Evolutionary conservation across 1,140 invertebrate genomes (phyloP).

Genomic region (Drosophila watanabei): DNA sequence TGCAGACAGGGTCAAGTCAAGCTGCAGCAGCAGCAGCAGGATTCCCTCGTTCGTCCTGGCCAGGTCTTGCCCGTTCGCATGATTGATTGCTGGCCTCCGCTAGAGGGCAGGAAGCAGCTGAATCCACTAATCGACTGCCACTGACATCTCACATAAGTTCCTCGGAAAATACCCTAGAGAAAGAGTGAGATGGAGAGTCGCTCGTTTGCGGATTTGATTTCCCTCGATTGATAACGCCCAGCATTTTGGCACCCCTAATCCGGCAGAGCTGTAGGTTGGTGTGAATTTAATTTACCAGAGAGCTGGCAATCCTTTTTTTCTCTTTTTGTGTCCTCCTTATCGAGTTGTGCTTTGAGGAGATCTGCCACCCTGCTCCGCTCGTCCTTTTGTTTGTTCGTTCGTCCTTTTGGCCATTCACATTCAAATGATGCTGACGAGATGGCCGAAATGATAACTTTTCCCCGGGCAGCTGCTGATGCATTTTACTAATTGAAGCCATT

Average conservation of each 20-base stretch:
- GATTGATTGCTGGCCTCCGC: slow-evolving; percentile 74
- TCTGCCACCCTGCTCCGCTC: slow-evolving; percentile 6
- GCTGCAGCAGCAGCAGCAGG: slow-evolving; percentile 40
- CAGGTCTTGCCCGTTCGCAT: slow-evolving; percentile 41
- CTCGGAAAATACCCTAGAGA: slow-evolving; percentile 15
- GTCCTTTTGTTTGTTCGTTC: slow-evolving; percentile 50
- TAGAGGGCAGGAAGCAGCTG: slow-evolving; percentile 71
- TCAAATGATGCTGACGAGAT: slow-evolving; percentile 32
- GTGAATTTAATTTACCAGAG: slow-evolving; percentile 84
- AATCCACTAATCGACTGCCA: slow-evolving; percentile 63
- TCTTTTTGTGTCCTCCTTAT: slow-evolving; percentile 47
- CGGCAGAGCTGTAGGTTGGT: slow-evolving; percentile 49
- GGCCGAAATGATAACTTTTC: slow-evolving; percentile 22
- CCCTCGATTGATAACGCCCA: slow-evolving; percentile 56
- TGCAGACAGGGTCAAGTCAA: slow-evolving; percentile 64
- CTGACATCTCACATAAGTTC: slow-evolving; percentile 62
- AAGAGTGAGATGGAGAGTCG: neutral
- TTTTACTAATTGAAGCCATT: slow-evolving; percentile 72
- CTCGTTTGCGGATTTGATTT: slow-evolving; percentile 81
- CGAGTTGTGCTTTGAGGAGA: slow-evolving; percentile 48
- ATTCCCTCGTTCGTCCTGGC: slow-evolving; percentile 38
- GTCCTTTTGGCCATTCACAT: slow-evolving; percentile 45
- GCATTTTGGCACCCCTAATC: slow-evolving; percentile 68
- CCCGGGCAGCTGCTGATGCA: slow-evolving; percentile 56
- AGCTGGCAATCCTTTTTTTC: slow-evolving; percentile 71